Evolutionary conservation across 1,140 invertebrate genomes (phyloP), one percentile per base, ranked within the genome.

Genomic region (Teleogryllus occipitalis): DNA sequence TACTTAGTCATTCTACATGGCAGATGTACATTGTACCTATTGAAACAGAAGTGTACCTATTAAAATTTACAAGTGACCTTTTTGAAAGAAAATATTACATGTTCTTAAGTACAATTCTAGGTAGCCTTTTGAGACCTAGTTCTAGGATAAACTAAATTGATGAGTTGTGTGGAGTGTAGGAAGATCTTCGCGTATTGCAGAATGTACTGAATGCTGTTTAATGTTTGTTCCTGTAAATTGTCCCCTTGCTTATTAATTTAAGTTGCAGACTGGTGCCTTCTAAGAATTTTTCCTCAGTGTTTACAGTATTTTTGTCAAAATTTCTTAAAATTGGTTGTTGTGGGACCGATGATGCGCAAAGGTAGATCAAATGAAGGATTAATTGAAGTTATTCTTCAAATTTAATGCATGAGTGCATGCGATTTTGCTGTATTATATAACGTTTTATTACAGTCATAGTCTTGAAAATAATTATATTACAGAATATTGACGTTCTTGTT

Each of bases 31-130:
- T 65, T 65, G 54, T 65, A 65, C 54, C 54, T 65, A 65, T 65
- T 14, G 7, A 65, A 65, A 65, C 54, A 65, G 54, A 65, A 65
- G 54, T 65, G 54, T 65, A 65, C 54, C 54, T 65, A 65, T 65
- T 65, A 65, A 65, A 65, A 65, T 14, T 65, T 65, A 65, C 54
- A 65, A 65, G 54, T 65, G 54, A 65, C 54, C 54, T 65, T 65
- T 65, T 65, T 65, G 54, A 65, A 18, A 65, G 54, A 65, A 65
- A 65, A 65, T 65, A 65, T 65, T 65, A 65, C 54, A 65, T 65
- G 54, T 65, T 65, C 54, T 65, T 65, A 65, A 65, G 54, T 65
- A 65, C 54, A 65, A 65, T 65, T 65, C 54, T 65, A 65, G 54
- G 54, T 65, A 65, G 54, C 54, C 10, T 65, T 18, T 65, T 18